Conservation (phyloP, 1,140 invertebrate species). For the Heliconius himera region DNA sequence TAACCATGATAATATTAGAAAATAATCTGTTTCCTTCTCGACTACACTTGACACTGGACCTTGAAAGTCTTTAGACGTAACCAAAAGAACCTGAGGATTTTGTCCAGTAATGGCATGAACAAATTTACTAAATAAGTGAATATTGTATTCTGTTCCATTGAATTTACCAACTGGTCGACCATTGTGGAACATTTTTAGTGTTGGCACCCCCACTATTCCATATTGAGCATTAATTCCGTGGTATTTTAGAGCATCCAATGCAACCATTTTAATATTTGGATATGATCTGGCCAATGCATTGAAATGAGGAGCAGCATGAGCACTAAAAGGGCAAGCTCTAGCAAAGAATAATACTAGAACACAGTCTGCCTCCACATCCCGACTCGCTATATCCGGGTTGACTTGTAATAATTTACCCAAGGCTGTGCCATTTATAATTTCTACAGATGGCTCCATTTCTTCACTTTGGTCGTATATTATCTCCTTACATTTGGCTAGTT, state of each 20-base stretch:
- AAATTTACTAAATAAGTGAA: slow-evolving; percentile 91
- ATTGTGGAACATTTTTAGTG: slow-evolving; percentile 96
- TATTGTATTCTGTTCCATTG: slow-evolving; percentile 91
- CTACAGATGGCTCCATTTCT: slow-evolving; percentile 62
- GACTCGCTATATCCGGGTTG: slow-evolving; percentile 70
- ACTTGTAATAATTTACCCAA: slow-evolving; percentile 69
- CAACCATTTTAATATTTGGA: slow-evolving; percentile 93
- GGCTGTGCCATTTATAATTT: slow-evolving; percentile 73
- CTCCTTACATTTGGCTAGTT: slow-evolving; percentile 74
- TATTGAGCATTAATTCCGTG: slow-evolving; percentile 95
- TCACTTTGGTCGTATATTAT: slow-evolving; percentile 61
- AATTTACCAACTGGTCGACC: slow-evolving; percentile 93
- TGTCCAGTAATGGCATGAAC: slow-evolving; percentile 90
- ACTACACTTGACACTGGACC: slow-evolving; percentile 90
- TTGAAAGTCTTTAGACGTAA: slow-evolving; percentile 89
- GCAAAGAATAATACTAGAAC: slow-evolving; percentile 94
- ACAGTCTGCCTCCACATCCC: slow-evolving; percentile 84
- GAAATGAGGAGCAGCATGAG: slow-evolving; percentile 92
- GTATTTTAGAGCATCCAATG: slow-evolving; percentile 93
- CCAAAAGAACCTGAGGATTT: slow-evolving; percentile 83
- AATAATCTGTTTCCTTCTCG: slow-evolving; percentile 90
- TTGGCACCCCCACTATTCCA: slow-evolving; percentile 96
- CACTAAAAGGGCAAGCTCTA: slow-evolving; percentile 94
- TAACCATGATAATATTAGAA: slow-evolving; percentile 91
- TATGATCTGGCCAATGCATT: slow-evolving; percentile 94